Conservation (phyloP, 1,140 invertebrate genomes). For the Telenomus remus region DNA sequence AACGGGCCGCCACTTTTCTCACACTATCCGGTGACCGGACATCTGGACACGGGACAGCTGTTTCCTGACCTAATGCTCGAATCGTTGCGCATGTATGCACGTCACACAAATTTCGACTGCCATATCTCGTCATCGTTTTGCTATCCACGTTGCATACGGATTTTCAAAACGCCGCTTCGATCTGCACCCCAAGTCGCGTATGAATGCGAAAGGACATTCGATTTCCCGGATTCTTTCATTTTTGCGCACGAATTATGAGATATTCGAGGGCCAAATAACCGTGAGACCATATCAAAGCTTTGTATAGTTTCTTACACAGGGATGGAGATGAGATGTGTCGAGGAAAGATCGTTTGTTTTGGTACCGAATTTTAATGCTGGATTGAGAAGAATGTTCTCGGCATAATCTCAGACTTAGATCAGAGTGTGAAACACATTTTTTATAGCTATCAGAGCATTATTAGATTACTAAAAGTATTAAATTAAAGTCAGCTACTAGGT, state of each 20-base stretch:
- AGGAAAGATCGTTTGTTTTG: slow-evolving; percentile 20
- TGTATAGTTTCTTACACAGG: slow-evolving; percentile 27
- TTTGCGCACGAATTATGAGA: slow-evolving; percentile 33
- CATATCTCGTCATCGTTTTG: slow-evolving; percentile 39
- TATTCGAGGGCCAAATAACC: slow-evolving; percentile 58
- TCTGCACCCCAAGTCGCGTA: slow-evolving; percentile 34
- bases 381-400: neutral
- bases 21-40: slow-evolving; percentile 66
- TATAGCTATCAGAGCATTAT: no score
- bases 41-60: slow-evolving; percentile 70
- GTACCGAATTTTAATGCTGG: neutral
- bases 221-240: slow-evolving; percentile 55
- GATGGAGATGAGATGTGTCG: slow-evolving; percentile 23
- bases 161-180: slow-evolving; percentile 44
- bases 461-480: no score
- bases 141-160: slow-evolving; percentile 43
- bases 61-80: slow-evolving; percentile 11
- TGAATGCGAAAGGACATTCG: slow-evolving; percentile 43
- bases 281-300: slow-evolving; percentile 60
- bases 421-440: no score
- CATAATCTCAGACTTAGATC: neutral
- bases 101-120: slow-evolving; percentile 27
- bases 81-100: slow-evolving; percentile 2
- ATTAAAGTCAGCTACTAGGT: neutral
- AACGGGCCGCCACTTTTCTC: slow-evolving; percentile 65